Evolutionary conservation across 2,113 vertebrate genomes (phyloP), one percentile per base, ranked within the genome.

Genomic region (Struthidea cinerea): DNA sequence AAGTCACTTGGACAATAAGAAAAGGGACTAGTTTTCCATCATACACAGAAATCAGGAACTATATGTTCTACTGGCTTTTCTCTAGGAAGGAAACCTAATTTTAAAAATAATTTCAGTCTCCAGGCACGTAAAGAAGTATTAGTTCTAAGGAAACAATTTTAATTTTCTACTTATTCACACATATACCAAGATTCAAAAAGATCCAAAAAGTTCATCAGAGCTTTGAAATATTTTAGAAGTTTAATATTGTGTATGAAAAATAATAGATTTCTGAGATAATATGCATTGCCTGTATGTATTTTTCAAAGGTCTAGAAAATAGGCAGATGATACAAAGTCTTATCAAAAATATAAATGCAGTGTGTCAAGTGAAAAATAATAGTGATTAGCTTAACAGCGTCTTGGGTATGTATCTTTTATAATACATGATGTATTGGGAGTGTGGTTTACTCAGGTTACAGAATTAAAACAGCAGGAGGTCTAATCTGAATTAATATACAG

Each of bases 401-500:
- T 75, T 87, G 74, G 42, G 5, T 59, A 56, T 46, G 17, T 71
- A 52, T 65, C 46, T 95, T 88, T 85, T 53, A 74, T 70, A 41
- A 59, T 49, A 77, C 50, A 50, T 41, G 77, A 82, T 69, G 41
- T 59, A 76, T 79, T 76, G 21, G 16, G n/a, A 89, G 17, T 60
- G 21, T 69, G 23, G 80, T 96, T 96, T 94, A 87, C 84, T 93
- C 57, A 86, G 77, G 84, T 93, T 91, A 87, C 23, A 76, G 65
- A 89, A 96, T 90, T 87, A 90, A 87, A 95, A n/a, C 89, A 93
- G 89, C 77, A 93, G 96, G 94, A 89, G 64, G 59, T 35, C 81
- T 73, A 89, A 91, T 95, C 64, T 94, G 76, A 96, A 97, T 89
- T 96, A 95, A 94, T 97, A 88, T 65, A 88, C 33, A 75, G 61